A percentile compares a stretch with the other conserved stretches of the same genome.
These are phyloP conservation scores for Jordanella pulchra DNA, from an alignment of 2,797 vertebrate species.

Conservation along the genomic window DNA sequence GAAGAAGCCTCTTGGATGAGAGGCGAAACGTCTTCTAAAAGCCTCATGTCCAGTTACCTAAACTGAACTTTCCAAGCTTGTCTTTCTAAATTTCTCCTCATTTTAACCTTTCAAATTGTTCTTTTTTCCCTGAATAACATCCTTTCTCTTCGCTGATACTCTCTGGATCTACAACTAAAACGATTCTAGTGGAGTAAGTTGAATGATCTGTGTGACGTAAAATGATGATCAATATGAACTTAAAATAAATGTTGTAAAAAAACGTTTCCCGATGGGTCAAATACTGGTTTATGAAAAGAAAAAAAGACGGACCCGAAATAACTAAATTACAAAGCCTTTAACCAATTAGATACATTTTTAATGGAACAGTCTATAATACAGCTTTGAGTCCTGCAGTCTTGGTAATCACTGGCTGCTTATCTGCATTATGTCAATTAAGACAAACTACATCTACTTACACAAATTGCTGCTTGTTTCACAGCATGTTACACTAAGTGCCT, in stretches of 20 bases:
- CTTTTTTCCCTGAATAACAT: constrained; percentile 12
- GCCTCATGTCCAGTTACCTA: too few species aligned
- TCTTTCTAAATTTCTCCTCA: constrained; percentile 12
- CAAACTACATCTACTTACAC: not conserved
- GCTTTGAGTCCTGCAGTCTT: not conserved
- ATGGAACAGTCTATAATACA: not conserved
- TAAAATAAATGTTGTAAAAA: too few species aligned
- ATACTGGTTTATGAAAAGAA: too few species aligned
- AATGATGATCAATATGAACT: not conserved
- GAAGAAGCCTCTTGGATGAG: too few species aligned
- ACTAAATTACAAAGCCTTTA: too few species aligned
- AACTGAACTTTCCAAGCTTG: too few species aligned
- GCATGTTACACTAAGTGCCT: not conserved
- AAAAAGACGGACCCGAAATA: too few species aligned
- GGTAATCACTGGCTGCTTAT: not conserved
- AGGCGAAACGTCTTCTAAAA: too few species aligned
- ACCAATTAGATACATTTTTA: too few species aligned
- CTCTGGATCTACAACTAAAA: not conserved
- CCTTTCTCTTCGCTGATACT: constrained; percentile 12
- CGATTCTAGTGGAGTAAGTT: not conserved
- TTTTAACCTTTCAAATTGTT: constrained; percentile 16
- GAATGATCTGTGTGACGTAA: too few species aligned
- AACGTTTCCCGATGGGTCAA: too few species aligned
- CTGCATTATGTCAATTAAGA: not conserved
- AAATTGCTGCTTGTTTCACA: not conserved